Evolutionary conservation across 2,797 vertebrate species (phyloP).

Genomic region (Spheniscus humboldti): DNA sequence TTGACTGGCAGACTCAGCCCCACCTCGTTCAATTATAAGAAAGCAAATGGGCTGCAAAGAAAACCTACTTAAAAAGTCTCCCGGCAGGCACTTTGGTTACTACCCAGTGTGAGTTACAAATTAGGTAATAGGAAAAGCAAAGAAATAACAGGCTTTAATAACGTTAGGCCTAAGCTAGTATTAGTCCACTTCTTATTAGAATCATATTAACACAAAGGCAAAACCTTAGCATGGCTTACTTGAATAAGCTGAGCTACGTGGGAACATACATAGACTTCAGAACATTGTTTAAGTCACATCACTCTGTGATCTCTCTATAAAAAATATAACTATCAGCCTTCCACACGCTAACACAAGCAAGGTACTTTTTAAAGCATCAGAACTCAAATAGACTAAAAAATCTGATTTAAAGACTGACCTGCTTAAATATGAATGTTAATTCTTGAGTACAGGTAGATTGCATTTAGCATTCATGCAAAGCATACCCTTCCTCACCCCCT

Average conservation of each 20-base stretch:
- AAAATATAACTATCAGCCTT: not conserved
- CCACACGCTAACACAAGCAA: not conserved
- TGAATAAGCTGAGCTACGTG: not conserved
- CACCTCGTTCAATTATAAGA: not conserved
- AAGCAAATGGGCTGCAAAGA: conserved; percentile 18
- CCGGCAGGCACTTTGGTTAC: not conserved
- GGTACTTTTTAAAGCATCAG: not conserved
- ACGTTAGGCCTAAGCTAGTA: not conserved
- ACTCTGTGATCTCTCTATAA: not conserved
- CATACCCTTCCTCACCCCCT: not conserved
- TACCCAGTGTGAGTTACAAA: conserved; percentile 34
- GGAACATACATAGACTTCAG: not conserved
- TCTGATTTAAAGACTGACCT: not conserved
- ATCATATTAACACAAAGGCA: not conserved
- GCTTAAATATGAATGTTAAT: not conserved
- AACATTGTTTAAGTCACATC: not conserved
- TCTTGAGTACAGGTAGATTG: not conserved
- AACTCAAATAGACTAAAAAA: not conserved
- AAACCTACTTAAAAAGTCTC: conserved; percentile 19
- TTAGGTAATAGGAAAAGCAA: conserved; percentile 13
- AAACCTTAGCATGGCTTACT: not conserved
- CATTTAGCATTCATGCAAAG: not conserved
- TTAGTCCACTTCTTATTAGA: not conserved
- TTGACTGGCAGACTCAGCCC: conserved; percentile 17
- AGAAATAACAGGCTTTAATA: conserved; percentile 22